phyloP scores from a whole-genome alignment of 2,888 invertebrate genomes.

The Oscheius sp. region DNA sequence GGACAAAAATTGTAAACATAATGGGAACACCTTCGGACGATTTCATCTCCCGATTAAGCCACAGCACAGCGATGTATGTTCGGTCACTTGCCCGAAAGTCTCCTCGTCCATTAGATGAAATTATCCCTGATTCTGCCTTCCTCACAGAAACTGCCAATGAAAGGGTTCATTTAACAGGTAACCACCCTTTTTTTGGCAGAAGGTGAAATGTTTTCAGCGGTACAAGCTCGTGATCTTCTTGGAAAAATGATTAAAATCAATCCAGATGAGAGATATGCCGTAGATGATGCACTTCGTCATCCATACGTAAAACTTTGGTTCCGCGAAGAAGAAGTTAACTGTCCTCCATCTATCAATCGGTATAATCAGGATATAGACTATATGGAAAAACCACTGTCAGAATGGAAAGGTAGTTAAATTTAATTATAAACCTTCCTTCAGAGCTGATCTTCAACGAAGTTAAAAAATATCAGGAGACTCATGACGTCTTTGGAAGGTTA shows the following conservation, averaged over 20 bases:
- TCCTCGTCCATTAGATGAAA: conserved; percentile 34
- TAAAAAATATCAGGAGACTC: conserved; percentile 87
- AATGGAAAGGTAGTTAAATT: conserved; percentile 82
- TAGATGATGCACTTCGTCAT: conserved; percentile 93
- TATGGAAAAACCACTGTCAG: conserved; percentile 96
- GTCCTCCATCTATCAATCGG: conserved; percentile 88
- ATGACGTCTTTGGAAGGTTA: conserved; percentile 70
- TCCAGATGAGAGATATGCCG: conserved; percentile 95
- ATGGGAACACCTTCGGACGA: conserved; percentile 59
- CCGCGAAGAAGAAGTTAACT: conserved; percentile 85
- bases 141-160: conserved; percentile 49
- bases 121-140: conserved; percentile 47
- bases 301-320: conserved; percentile 99
- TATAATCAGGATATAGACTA: conserved; percentile 99
- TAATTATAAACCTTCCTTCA: conserved; percentile 60
- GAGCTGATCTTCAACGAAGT: conserved; percentile 98
- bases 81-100: conserved; percentile 32
- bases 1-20: conserved; percentile 68
- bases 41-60: conserved; percentile 55
- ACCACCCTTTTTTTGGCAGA: background rate
- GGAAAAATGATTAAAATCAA: conserved; percentile 98
- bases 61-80: conserved; percentile 59
- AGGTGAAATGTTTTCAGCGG: conserved; percentile 74
- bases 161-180: conserved; percentile 52
- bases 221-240: conserved; percentile 93